Conservation (phyloP, 2,797 vertebrate genomes). For the Urophycis tenuis region DNA sequence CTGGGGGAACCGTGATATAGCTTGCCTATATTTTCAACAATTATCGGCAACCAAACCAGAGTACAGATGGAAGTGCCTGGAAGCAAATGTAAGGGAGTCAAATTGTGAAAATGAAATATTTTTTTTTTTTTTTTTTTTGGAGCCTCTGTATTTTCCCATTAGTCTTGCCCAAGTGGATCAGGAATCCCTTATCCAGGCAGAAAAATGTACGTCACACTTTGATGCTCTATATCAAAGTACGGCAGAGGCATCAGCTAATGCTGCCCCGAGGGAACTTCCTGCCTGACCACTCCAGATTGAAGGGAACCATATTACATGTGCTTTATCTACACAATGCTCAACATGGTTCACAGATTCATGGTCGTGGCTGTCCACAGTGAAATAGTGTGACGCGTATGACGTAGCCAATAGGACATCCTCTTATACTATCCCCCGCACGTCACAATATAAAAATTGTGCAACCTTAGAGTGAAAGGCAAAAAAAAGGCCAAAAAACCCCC, state of each 20-base stretch:
- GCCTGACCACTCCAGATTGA: too few relatives aligned
- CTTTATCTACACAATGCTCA: neutral
- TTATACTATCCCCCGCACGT: too few relatives aligned
- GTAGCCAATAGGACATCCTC: too few relatives aligned
- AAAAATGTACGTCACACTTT: neutral
- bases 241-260: too few relatives aligned
- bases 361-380: neutral
- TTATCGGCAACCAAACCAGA: neutral
- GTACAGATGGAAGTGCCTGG: neutral
- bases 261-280: too few relatives aligned
- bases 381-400: too few relatives aligned
- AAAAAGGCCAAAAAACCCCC: too few relatives aligned
- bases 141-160: neutral
- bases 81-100: neutral
- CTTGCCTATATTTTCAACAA: neutral
- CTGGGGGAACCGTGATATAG: neutral
- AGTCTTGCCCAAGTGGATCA: neutral
- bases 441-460: neutral
- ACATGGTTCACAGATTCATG: neutral
- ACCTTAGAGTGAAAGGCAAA: neutral
- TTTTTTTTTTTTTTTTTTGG: neutral
- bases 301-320: too few relatives aligned
- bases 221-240: neutral
- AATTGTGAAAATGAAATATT: neutral
- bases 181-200: neutral